Conservation (phyloP, 2,888 invertebrate species). For the Seira musarum region DNA sequence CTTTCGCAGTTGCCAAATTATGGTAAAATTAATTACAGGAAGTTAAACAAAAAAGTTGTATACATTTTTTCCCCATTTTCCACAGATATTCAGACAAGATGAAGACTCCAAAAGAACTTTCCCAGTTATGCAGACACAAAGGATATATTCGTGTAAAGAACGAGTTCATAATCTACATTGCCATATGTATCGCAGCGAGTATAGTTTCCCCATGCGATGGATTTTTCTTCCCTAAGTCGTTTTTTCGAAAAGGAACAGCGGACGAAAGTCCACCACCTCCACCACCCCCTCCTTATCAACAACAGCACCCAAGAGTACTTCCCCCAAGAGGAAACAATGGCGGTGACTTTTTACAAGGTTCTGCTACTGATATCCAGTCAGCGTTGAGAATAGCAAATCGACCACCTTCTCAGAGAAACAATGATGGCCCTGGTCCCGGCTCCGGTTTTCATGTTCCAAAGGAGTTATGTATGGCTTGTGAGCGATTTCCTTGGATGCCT, state of each 20-base stretch:
- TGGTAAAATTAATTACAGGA: too few species aligned
- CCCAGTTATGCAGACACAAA: too few species aligned
- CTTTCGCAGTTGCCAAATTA: too few species aligned
- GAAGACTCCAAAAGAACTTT: too few species aligned
- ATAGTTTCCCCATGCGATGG: slow-evolving; percentile 42
- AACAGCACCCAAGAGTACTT: slow-evolving; percentile 40
- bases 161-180: too few species aligned
- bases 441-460: slow-evolving; percentile 66
- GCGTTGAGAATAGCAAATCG: slow-evolving; percentile 57
- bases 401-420: slow-evolving; percentile 40
- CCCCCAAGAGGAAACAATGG: neutral
- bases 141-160: too few species aligned
- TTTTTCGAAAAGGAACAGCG: slow-evolving; percentile 53
- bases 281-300: slow-evolving; percentile 32
- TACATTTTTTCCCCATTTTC: too few species aligned
- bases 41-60: too few species aligned
- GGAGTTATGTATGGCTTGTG: slow-evolving; percentile 68
- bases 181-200: too few species aligned
- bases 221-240: slow-evolving; percentile 64
- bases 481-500: slow-evolving; percentile 69
- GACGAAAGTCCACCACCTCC: slow-evolving; percentile 31
- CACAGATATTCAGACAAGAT: too few species aligned
- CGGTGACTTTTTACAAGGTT: slow-evolving; percentile 41
- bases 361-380: slow-evolving; percentile 49
- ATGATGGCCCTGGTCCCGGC: slow-evolving; percentile 49